Conservation (phyloP, 2,113 vertebrate species). For the Carollia perspicillata region DNA sequence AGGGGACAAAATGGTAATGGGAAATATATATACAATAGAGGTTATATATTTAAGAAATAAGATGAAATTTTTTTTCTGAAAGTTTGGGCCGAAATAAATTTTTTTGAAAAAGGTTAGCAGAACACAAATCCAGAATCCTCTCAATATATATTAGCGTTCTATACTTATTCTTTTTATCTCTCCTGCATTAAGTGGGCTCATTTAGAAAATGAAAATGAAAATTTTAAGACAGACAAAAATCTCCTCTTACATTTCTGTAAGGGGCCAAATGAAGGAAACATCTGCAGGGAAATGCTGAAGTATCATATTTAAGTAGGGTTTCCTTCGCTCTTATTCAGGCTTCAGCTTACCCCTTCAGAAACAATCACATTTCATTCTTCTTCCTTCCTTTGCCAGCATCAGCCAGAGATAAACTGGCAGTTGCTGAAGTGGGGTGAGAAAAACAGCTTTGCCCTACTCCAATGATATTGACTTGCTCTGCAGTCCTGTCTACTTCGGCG, state of each 20-base stretch:
- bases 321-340: background rate
- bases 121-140: background rate
- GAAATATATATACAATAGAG: no score
- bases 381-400: background rate
- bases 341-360: background rate
- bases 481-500: background rate
- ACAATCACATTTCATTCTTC: background rate
- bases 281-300: background rate
- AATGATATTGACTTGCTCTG: background rate
- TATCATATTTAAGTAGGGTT: background rate
- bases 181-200: background rate
- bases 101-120: background rate
- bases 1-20: no score
- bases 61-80: no score
- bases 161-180: background rate
- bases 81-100: no score
- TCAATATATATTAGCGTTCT: constrained; percentile 1
- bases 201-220: constrained; percentile 19
- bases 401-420: background rate
- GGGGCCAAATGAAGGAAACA: background rate
- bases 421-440: background rate
- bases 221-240: background rate
- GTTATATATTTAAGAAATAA: no score
- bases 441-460: background rate
- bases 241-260: background rate